Evolutionary conservation across 2,888 invertebrate species (phyloP).

Genomic region (Phorcus lineatus): DNA sequence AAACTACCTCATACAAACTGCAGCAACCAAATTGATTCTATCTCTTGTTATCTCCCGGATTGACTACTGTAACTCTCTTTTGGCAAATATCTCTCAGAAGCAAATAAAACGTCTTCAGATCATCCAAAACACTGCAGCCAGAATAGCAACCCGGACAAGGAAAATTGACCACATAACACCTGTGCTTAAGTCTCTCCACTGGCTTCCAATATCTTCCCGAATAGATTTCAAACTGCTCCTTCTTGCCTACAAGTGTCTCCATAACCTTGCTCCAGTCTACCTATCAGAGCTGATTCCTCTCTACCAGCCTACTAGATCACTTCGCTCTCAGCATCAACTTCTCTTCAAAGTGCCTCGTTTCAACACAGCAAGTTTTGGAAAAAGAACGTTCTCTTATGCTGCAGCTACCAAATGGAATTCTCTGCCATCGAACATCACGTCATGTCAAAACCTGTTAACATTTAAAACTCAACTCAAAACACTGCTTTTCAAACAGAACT

Average conservation of each 20-base stretch:
- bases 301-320: not conserved
- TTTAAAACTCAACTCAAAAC: too few species aligned
- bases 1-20: not conserved
- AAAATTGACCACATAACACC: not conserved
- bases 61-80: conserved; percentile 10
- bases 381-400: not conserved
- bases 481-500: too few species aligned
- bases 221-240: not conserved
- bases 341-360: not conserved
- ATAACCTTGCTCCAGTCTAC: not conserved
- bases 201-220: not conserved
- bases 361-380: not conserved
- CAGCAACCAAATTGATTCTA: not conserved
- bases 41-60: not conserved
- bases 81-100: not conserved
- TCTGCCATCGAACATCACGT: not conserved
- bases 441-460: too few species aligned
- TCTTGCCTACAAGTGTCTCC: not conserved
- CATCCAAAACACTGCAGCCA: not conserved
- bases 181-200: not conserved
- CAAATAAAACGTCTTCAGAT: not conserved
- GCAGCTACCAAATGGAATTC: conserved; percentile 15
- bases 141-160: not conserved
- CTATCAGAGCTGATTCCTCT: not conserved
- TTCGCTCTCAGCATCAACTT: not conserved